These are phyloP conservation scores for Silurus aristotelis DNA, from an alignment of 2,797 vertebrate species.

Conservation along the genomic window DNA sequence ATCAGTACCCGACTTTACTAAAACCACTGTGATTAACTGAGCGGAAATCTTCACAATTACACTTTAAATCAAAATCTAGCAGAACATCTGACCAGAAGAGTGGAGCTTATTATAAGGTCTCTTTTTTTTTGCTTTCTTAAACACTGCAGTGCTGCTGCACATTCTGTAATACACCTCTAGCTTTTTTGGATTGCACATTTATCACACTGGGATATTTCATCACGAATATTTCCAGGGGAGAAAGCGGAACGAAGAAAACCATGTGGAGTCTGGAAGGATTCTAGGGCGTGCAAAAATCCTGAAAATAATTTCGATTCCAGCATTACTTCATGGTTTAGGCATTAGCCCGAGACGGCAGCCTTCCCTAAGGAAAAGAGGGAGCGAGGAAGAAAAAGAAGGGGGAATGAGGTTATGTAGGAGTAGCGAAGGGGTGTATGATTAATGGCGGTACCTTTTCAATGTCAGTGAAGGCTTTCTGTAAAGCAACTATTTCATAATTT, in stretches of 20 bases:
- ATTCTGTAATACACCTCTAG: neutral
- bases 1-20: too few relatives aligned
- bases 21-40: too few relatives aligned
- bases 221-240: neutral
- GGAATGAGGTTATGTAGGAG: neutral
- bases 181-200: too few relatives aligned
- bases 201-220: neutral
- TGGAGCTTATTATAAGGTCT: too few relatives aligned
- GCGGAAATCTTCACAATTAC: too few relatives aligned
- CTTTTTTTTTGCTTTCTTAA: neutral
- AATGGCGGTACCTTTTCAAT: neutral
- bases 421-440: neutral
- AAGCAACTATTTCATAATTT: neutral
- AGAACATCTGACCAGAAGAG: too few relatives aligned
- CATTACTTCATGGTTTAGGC: conserved; percentile 51
- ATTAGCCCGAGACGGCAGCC: conserved; percentile 31
- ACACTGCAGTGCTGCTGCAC: neutral
- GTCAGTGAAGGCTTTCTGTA: neutral
- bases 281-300: conserved; percentile 27
- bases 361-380: conserved; percentile 16
- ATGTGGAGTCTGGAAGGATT: conserved; percentile 3
- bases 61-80: too few relatives aligned
- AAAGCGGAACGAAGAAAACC: neutral
- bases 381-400: neutral
- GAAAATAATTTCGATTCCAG: conserved; percentile 25